Conservation (phyloP, 2,113 vertebrate species). For the Athene noctua region DNA sequence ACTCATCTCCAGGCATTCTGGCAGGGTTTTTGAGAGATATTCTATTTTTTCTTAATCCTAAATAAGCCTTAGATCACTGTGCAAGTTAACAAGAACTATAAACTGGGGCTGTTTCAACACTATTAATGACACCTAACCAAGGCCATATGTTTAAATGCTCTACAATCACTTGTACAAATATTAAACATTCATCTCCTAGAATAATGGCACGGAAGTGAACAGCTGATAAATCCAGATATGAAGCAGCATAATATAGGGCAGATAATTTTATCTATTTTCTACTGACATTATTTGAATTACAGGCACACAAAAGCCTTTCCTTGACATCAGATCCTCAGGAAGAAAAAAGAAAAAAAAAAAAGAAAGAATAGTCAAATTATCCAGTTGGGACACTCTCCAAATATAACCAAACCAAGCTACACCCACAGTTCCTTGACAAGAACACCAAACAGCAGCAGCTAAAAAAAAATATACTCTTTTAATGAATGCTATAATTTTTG, state of each 20-base stretch:
- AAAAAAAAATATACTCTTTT: neutral
- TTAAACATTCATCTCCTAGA: neutral
- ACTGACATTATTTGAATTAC: neutral
- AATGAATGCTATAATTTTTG: neutral
- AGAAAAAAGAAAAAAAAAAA: neutral
- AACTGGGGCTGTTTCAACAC: neutral
- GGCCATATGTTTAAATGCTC: neutral
- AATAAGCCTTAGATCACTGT: neutral
- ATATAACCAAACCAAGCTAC: neutral
- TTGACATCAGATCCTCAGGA: neutral
- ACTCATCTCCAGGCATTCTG: neutral
- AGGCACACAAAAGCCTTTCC: neutral
- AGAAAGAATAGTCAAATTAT: neutral
- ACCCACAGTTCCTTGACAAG: neutral
- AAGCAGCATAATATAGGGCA: neutral
- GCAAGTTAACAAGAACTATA: neutral
- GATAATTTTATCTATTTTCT: neutral
- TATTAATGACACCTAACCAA: neutral
- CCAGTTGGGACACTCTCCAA: neutral
- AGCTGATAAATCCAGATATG: neutral
- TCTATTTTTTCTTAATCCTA: neutral
- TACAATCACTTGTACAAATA: neutral
- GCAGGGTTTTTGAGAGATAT: neutral
- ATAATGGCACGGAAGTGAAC: neutral
- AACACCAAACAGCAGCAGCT: neutral